Evolutionary conservation across 2,797 vertebrate species (phyloP).

Genomic region (Melopsittacus undulatus): DNA sequence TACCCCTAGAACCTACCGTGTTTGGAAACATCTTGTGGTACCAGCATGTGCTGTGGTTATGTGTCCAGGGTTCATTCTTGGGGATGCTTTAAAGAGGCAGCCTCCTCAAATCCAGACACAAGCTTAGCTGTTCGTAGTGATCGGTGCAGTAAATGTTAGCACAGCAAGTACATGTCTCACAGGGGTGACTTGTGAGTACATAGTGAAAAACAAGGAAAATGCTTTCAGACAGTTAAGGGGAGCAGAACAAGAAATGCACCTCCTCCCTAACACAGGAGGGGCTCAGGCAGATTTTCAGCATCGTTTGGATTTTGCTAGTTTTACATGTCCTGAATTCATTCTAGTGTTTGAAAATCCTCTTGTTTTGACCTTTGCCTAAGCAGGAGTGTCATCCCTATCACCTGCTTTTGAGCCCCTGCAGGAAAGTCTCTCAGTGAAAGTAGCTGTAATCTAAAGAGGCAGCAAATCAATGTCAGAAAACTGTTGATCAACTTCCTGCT

Average conservation of each 20-base stretch:
- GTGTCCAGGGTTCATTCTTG: neutral
- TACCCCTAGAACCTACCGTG: neutral
- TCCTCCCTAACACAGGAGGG: neutral
- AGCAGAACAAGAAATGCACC: neutral
- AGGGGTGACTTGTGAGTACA: neutral
- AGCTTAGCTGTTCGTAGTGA: neutral
- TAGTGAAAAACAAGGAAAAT: neutral
- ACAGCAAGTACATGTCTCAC: neutral
- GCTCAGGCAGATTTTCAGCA: neutral
- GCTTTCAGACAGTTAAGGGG: neutral
- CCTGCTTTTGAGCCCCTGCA: neutral
- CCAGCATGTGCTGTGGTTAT: neutral
- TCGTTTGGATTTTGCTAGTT: neutral
- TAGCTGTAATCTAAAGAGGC: neutral
- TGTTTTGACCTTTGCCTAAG: neutral
- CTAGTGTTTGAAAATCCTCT: neutral
- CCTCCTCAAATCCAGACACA: neutral
- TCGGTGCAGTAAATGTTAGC: neutral
- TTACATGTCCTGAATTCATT: neutral
- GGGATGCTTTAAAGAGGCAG: neutral
- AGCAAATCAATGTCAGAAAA: neutral
- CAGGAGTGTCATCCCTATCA: neutral
- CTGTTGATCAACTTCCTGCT: constrained; percentile 5
- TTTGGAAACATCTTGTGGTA: neutral
- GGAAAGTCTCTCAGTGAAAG: neutral